These are phyloP conservation scores for Rugalucina vietnamica DNA, from an alignment of 2,888 invertebrate species.

Conservation along the genomic window DNA sequence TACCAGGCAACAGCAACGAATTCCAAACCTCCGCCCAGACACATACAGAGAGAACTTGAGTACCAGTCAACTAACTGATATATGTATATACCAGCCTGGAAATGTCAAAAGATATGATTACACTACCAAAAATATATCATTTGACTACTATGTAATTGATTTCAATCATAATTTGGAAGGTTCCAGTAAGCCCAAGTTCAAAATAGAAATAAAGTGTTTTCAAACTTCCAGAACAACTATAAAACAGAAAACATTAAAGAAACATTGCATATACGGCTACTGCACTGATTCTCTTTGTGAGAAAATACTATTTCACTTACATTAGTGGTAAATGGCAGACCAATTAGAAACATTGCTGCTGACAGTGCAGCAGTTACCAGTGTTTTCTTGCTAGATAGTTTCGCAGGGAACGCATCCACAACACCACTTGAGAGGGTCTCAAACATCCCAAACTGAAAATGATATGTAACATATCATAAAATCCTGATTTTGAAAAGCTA, in stretches of 20 bases:
- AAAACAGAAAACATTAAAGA: too few species aligned
- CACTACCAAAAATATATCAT: too few species aligned
- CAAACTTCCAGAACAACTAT: too few species aligned
- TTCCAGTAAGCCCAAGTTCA: too few species aligned
- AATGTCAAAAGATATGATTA: background rate
- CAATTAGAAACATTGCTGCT: conserved; percentile 68
- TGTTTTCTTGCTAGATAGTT: conserved; percentile 63
- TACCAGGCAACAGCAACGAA: conserved; percentile 76
- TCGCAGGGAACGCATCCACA: conserved; percentile 72
- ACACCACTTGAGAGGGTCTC: conserved; percentile 74
- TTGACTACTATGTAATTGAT: too few species aligned
- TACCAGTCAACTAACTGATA: conserved; percentile 82
- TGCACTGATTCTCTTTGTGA: too few species aligned
- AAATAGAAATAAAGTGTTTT: too few species aligned
- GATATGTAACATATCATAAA: background rate
- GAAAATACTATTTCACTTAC: too few species aligned
- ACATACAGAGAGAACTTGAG: conserved; percentile 77
- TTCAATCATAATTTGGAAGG: too few species aligned
- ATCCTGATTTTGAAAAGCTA: too few species aligned
- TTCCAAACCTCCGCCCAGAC: conserved; percentile 79
- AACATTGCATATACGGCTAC: too few species aligned
- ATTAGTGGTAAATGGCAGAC: conserved; percentile 72
- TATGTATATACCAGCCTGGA: conserved; percentile 82
- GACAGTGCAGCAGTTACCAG: conserved; percentile 67
- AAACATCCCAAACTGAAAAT: conserved; percentile 75